These are phyloP conservation scores for Drosophila meridionalis DNA, from an alignment of 2,888 invertebrate species.

Conservation along the genomic window DNA sequence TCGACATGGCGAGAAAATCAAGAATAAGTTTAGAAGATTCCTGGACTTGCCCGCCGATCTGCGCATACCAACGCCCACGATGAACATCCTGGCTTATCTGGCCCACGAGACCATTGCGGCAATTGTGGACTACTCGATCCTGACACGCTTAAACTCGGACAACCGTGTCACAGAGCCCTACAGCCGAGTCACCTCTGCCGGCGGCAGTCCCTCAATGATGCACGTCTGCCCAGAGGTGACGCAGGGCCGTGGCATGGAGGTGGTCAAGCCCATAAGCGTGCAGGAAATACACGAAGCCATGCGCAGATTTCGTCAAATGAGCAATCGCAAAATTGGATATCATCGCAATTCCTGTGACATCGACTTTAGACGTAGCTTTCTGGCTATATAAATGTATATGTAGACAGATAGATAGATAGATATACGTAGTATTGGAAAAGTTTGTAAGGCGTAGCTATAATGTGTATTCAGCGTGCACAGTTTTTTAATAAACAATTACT, in stretches of 20 bases:
- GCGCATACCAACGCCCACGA: slow-evolving; percentile 87
- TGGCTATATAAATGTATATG: slow-evolving; percentile 78
- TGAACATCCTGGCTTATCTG: slow-evolving; percentile 93
- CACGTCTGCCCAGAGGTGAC: slow-evolving; percentile 85
- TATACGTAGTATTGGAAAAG: background rate
- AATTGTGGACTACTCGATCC: slow-evolving; percentile 92
- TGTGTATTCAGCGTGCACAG: background rate
- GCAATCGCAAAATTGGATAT: slow-evolving; percentile 81
- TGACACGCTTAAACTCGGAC: slow-evolving; percentile 91
- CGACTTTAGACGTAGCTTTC: slow-evolving; percentile 80
- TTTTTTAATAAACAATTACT: background rate
- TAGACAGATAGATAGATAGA: background rate
- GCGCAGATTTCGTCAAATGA: slow-evolving; percentile 87
- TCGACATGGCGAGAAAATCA: slow-evolving; percentile 86
- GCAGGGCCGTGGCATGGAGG: slow-evolving; percentile 87
- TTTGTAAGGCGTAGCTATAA: background rate
- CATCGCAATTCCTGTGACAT: slow-evolving; percentile 82
- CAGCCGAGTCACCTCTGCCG: slow-evolving; percentile 86
- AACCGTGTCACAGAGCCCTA: slow-evolving; percentile 89
- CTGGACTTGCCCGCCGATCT: slow-evolving; percentile 88
- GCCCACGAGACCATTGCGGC: slow-evolving; percentile 96
- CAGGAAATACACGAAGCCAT: slow-evolving; percentile 93
- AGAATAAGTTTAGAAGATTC: slow-evolving; percentile 88
- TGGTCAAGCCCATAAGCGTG: slow-evolving; percentile 90
- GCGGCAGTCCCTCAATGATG: slow-evolving; percentile 84